Evolutionary conservation across 2,113 vertebrate species (phyloP), one percentile per base, ranked within the genome.

Genomic region (Macrotis lagotis): DNA sequence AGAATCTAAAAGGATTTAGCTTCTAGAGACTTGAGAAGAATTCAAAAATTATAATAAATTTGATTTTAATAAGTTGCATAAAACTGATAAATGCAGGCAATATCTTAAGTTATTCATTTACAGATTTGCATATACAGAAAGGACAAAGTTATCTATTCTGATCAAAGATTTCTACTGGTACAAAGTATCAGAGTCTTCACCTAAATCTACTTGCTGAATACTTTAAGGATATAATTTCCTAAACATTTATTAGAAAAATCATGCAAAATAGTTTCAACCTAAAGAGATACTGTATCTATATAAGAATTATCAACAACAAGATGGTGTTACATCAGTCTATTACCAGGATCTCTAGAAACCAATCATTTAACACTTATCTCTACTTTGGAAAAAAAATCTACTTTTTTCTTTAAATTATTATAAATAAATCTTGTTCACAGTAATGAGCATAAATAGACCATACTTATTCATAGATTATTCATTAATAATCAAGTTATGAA

Each of bases 401-500:
- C 44, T 90, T 96, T 90, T 26, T 47, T 11, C 83, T 93, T 98
- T 95, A 95, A 96, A 96, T 53, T 95, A 48, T 95, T 97, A 97
- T 88, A 97, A 98, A 97, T 95, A 98, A 96, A 49, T 93, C 97
- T 59, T 94, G 95, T 50, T 37, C 37, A 11, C 49, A 94, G 94
- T 51, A 97, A 98, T 88, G 90, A 97, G 92, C 92, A 97, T 66
- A 97, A 98, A 96, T n/a, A 91, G 51, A 95, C 94, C 90, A 48
- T 1, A 4, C 48, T 97, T 98, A 98, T 94, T 98, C 91, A 97
- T 44, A 97, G 52, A 94, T 93, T 96, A 95, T 95, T 97, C 97
- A 96, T 28, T 98, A 97, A 92, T 95, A 97, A 92, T 96, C 91
- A 98, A 96, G 95, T 48, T 95, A 97, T 90, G 44, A 97, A 91